These are phyloP conservation scores for Picus viridis DNA, from an alignment of 2,797 vertebrate species.

Conservation along the genomic window DNA sequence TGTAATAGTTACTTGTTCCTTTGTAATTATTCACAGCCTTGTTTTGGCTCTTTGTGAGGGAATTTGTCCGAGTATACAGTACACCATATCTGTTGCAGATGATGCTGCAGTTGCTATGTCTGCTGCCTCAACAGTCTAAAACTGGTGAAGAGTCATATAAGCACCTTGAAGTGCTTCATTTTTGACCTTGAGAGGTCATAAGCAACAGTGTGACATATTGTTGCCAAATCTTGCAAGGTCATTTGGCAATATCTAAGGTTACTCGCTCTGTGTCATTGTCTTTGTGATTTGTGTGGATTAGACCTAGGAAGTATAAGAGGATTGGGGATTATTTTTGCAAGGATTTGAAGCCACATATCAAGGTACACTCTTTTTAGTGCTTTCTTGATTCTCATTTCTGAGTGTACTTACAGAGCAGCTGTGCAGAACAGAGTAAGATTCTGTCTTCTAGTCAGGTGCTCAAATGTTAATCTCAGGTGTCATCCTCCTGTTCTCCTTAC, in stretches of 20 bases:
- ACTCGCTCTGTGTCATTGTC: neutral
- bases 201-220: accelerated
- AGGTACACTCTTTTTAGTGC: neutral
- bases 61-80: neutral
- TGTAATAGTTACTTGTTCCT: slow-evolving; percentile 32
- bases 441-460: neutral
- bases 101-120: neutral
- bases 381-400: neutral
- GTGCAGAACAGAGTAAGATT: neutral
- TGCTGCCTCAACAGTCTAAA: neutral
- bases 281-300: neutral
- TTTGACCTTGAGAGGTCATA: neutral
- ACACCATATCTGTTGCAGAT: neutral
- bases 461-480: accelerated
- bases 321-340: neutral
- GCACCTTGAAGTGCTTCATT: neutral
- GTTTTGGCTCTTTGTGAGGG: slow-evolving; percentile 20
- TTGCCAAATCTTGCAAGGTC: neutral
- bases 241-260: neutral
- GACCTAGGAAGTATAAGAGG: neutral
- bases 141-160: neutral
- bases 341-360: neutral
- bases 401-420: neutral
- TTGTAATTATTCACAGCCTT: slow-evolving; percentile 31
- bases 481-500: neutral